Percentiles rank a stretch among this genome's conserved stretches.
Conservation (phyloP, 2,888 invertebrate species). For the Bombyx huttoni region DNA sequence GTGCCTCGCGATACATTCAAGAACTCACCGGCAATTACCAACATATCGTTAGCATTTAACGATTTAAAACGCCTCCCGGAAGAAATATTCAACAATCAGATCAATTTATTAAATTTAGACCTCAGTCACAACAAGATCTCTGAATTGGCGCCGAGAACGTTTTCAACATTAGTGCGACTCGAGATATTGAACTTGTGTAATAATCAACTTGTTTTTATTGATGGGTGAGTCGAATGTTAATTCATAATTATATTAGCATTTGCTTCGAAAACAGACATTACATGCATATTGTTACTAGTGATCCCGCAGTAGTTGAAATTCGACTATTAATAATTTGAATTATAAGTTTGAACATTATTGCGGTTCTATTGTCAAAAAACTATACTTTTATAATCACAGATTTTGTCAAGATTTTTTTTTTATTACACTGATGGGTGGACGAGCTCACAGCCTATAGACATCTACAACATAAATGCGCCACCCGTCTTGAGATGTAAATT, state of each 20-base stretch:
- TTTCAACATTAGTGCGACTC: conserved; percentile 69
- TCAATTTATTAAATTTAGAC: conserved; percentile 74
- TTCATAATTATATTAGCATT: not conserved
- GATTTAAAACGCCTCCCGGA: conserved; percentile 68
- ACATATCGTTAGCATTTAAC: conserved; percentile 76
- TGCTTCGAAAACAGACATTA: not conserved
- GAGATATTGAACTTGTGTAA: conserved; percentile 74
- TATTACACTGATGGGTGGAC: too few relatives aligned
- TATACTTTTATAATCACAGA: too few relatives aligned
- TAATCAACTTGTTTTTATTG: conserved; percentile 74
- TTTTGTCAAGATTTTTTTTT: too few relatives aligned
- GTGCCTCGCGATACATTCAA: conserved; percentile 76
- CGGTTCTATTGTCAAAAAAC: too few relatives aligned
- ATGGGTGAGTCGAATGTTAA: conserved; percentile 49
- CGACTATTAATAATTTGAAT: too few relatives aligned
- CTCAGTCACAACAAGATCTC: conserved; percentile 76
- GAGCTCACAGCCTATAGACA: too few relatives aligned
- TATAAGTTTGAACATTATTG: too few relatives aligned
- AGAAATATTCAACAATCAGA: conserved; percentile 75
- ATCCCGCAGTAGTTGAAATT: too few relatives aligned
- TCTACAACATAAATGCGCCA: too few relatives aligned
- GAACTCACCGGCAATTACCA: conserved; percentile 69
- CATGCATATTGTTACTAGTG: too few relatives aligned
- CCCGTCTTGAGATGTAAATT: too few relatives aligned
- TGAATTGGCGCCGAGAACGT: conserved; percentile 71